Base-by-base conservation (phyloP, 2,797 vertebrate species). In the Periparus ater region DNA sequence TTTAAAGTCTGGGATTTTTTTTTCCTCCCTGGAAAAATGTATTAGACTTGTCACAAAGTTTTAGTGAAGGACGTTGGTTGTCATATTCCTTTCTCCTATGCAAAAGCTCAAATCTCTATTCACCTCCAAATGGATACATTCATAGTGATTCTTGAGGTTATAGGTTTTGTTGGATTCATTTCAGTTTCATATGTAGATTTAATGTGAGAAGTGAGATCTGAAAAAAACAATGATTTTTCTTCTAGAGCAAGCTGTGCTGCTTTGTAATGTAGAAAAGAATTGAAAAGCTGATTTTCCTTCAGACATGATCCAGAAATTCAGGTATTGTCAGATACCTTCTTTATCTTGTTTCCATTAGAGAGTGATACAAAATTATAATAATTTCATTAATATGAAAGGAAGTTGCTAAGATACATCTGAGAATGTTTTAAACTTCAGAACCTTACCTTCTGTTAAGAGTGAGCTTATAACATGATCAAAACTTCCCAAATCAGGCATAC, bases 11-110 rank as follows among this genome's bases (percentile, higher is more conserved):
- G 5, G 8, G 9, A 7, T 29, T 77, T 61, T 54, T 10, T 11
- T 7, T 27, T 3, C 10, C 3, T 25, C 5, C 6, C 1, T 7
- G 27, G 13, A 44, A 74, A 62, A 70, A 27, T 11, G 0, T 36
- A 8, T 3, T 67, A 75, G 44, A 3, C 20, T 79, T 36, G 10
- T 88, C 11, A 45, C 14, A 27, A 6, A 27, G 13, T 67, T 95
- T 72, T 51, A 42, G 36, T 53, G 19, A 40, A 74, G 17, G 17
- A 17, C 8, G 3, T 13, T 57, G 32, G 25, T 83, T 84, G 17
- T 53, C 3, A 1, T 48, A 48, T 48, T 85, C 27, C 5, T 44
- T 23, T 72, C 19, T 17, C 4, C 5, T 82, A 4, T 53, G 19
- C 40, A 79, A 66, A 53, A 62, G 2, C n/a, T 45, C 45, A 42